Conservation (phyloP, 1,140 invertebrate genomes). For the Orius insidiosus region DNA sequence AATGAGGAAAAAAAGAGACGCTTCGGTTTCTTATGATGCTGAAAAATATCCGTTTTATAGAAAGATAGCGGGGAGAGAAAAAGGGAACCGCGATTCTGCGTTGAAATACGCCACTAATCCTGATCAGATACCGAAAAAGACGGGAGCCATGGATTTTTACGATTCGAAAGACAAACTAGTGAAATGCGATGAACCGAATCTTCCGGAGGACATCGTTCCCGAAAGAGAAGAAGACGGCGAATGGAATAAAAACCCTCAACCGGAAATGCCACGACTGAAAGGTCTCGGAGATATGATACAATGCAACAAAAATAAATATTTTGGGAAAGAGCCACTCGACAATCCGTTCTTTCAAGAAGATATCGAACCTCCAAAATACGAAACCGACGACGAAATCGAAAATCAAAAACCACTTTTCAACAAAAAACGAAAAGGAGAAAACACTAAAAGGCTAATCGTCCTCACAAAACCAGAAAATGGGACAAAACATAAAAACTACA, state of each 20-base stretch:
- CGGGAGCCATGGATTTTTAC: constrained; percentile 39
- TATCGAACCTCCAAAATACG: not conserved
- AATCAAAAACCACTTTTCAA: constrained; percentile 15
- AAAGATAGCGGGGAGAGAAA: constrained; percentile 18
- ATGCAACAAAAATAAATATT: constrained; percentile 53
- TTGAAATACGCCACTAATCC: constrained; percentile 38
- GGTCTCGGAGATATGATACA: constrained; percentile 53
- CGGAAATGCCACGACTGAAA: constrained; percentile 25
- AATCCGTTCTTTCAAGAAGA: constrained; percentile 53
- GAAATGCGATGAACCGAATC: constrained; percentile 27
- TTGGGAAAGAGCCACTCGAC: constrained; percentile 51
- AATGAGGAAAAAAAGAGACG: constrained; percentile 7
- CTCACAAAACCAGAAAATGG: constrained; percentile 19
- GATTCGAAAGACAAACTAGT: constrained; percentile 30
- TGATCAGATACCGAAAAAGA: constrained; percentile 28
- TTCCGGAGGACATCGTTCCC: constrained; percentile 26
- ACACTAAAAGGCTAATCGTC: constrained; percentile 21
- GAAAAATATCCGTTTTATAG: constrained; percentile 32
- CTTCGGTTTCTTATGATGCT: not conserved
- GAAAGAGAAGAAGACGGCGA: constrained; percentile 24
- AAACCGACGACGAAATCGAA: not conserved
- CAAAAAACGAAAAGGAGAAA: constrained; percentile 9
- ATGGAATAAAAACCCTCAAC: constrained; percentile 19
- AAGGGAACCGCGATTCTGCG: constrained; percentile 29
- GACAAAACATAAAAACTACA: constrained; percentile 18